Percentiles rank a stretch among this genome's conserved stretches.
Evolutionary conservation across 2,797 vertebrate genomes (phyloP).

Genomic region (Taeniopygia guttata): DNA sequence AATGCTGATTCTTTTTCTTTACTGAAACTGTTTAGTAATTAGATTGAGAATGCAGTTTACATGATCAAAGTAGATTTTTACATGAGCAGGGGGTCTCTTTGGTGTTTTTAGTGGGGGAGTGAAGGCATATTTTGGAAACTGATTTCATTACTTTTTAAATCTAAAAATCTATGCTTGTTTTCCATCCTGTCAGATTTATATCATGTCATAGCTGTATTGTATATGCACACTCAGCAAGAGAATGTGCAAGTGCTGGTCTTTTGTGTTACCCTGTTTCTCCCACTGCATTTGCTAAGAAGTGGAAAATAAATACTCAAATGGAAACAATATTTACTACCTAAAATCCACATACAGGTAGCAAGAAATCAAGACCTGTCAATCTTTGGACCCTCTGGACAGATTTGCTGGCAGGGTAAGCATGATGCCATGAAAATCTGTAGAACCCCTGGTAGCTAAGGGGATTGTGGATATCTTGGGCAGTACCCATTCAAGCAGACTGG

Average conservation of each 20-base stretch:
- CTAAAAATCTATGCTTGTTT: neutral
- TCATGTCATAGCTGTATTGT: neutral
- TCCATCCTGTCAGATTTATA: neutral
- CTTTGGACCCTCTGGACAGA: neutral
- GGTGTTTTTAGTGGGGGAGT: neutral
- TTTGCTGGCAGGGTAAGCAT: neutral
- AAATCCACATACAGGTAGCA: neutral
- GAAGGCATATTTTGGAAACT: neutral
- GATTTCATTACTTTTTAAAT: neutral
- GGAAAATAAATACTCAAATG: neutral
- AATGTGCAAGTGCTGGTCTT: neutral
- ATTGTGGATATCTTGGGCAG: neutral
- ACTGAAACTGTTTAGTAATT: neutral
- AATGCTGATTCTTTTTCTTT: slow-evolving; percentile 2
- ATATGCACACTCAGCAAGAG: neutral
- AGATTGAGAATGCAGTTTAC: neutral
- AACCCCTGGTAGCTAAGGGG: neutral
- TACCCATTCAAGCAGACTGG: neutral
- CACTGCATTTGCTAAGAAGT: neutral
- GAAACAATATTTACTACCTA: neutral
- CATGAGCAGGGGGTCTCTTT: neutral
- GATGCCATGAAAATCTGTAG: neutral
- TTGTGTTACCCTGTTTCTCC: neutral
- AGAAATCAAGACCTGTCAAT: neutral
- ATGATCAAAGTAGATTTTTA: neutral